Base-by-base conservation (phyloP, 1,140 invertebrate genomes). In the Pentalonia nigronervosa region DNA sequence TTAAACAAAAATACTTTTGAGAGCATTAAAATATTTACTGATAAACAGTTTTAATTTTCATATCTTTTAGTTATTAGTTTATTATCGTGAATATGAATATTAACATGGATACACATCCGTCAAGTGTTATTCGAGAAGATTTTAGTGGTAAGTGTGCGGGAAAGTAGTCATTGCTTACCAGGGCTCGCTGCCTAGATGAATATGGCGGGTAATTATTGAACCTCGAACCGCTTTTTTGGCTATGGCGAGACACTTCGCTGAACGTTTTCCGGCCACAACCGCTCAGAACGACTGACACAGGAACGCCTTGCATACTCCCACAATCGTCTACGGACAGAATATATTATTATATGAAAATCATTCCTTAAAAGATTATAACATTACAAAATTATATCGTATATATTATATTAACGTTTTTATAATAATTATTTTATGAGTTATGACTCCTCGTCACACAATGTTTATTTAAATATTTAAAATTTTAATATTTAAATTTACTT, bases 191-290 rank as follows among this genome's bases (percentile, higher is more conserved):
- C 23, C 91, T 48, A 4, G 91, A 93, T 21, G 91, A 86, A 41
- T 93, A 93, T 0, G 67, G 91, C 1, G 81, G 91, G 20, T 93
- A 93, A 45, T 93, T 92, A 48, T 92, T 93, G 91, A 93, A 93
- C 23, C 91, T 36, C 48, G 91, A 86, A 56, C 91, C 91, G 23
- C 90, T 83, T 34, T 83, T 84, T 25, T 41, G 56, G 34, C 81
- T 93, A 8, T 84, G 76, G 41, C 93, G 88, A 30, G 94, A 94
- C 36, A 94, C 83, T 88, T 95, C 94, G 14, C 94, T 94, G 83
- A 95, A 90, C 9, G 94, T 94, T 87, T 94, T 94, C 30, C 94
- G 94, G 7, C 94, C 94, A 83, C 94, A 94, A 30, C 94, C 93
- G 7, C 94, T 94, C 21, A 94, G 90, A 14, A 95, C 93, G 41